Conservation (phyloP, 2,113 vertebrate species). For the Cacatua alba region DNA sequence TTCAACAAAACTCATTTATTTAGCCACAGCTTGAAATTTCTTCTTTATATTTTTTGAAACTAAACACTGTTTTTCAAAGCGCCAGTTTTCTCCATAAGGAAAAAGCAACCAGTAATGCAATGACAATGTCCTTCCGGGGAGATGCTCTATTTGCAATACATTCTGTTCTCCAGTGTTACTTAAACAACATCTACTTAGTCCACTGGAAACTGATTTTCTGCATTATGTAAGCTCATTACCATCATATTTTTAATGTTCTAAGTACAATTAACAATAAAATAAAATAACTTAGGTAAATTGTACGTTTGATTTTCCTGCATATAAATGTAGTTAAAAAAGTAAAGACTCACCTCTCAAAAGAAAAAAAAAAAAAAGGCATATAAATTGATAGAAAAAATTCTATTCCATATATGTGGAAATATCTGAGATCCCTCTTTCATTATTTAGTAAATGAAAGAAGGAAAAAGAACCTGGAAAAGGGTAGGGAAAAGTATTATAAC, state of each 20-base stretch:
- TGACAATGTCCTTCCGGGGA: neutral
- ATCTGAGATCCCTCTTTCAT: neutral
- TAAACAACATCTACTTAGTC: neutral
- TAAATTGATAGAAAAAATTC: neutral
- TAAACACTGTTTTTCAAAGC: neutral
- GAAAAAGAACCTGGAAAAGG: neutral
- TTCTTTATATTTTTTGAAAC: neutral
- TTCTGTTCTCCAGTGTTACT: neutral
- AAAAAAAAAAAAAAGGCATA: neutral
- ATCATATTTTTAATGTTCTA: neutral
- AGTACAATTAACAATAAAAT: neutral
- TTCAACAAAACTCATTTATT: neutral
- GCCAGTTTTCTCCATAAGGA: neutral
- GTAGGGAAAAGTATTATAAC: neutral
- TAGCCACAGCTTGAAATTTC: neutral
- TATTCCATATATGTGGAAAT: neutral
- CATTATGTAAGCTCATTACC: neutral
- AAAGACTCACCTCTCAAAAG: neutral
- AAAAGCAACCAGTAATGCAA: neutral
- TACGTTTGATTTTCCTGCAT: neutral
- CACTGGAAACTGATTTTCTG: neutral
- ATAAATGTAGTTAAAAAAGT: neutral
- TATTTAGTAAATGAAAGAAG: slow-evolving; percentile 14
- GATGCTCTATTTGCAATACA: neutral
- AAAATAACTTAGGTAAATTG: neutral